Evolutionary conservation across 2,113 vertebrate species (phyloP).

Genomic region (Choloepus hoffmanni): DNA sequence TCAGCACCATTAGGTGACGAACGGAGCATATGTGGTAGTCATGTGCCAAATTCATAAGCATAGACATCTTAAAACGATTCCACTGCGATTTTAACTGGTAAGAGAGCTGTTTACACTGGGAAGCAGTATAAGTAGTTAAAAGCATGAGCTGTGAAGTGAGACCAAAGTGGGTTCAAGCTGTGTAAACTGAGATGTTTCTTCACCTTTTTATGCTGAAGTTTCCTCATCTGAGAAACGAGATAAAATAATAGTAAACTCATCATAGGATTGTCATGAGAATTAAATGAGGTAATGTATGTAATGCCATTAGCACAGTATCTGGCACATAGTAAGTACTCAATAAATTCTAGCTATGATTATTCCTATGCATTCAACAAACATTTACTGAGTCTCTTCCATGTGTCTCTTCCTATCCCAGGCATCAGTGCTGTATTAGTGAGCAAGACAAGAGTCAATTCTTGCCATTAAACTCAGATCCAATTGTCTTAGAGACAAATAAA

Average conservation of each 20-base stretch:
- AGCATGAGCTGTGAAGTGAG: neutral
- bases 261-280: neutral
- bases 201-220: neutral
- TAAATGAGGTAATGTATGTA: neutral
- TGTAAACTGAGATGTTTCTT: neutral
- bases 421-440: neutral
- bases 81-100: neutral
- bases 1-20: too few relatives aligned
- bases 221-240: neutral
- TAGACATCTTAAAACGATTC: neutral
- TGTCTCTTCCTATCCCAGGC: neutral
- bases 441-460: neutral
- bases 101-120: neutral
- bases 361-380: constrained; percentile 4
- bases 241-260: neutral
- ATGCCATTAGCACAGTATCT: neutral
- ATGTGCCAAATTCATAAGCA: neutral
- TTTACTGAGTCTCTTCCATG: neutral
- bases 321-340: neutral
- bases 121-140: neutral
- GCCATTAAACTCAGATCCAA: neutral
- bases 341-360: neutral
- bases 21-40: neutral
- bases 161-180: neutral
- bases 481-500: neutral